Conservation (phyloP, 2,113 vertebrate genomes). For the Peromyscus californicus region DNA sequence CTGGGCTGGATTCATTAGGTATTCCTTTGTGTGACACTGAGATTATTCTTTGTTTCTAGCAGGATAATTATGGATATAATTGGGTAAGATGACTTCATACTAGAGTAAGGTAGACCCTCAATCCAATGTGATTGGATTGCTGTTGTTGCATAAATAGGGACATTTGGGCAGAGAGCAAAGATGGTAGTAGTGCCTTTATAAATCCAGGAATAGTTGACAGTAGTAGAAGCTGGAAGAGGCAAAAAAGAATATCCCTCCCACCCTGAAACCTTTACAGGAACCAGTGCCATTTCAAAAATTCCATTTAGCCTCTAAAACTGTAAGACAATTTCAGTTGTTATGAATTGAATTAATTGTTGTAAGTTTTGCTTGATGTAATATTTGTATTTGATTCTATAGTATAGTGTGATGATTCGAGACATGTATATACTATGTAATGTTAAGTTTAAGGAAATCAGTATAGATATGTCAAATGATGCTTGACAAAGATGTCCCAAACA, state of each 20-base stretch:
- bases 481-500: neutral
- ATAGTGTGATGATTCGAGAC: neutral
- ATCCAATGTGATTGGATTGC: neutral
- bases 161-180: neutral
- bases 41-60: neutral
- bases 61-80: neutral
- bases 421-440: neutral
- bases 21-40: neutral
- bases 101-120: neutral
- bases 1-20: neutral
- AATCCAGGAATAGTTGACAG: neutral
- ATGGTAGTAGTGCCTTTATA: neutral
- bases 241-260: neutral
- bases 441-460: neutral
- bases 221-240: neutral
- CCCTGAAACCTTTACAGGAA: neutral
- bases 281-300: neutral
- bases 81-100: neutral
- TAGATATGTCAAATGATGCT: neutral
- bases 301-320: neutral
- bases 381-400: neutral
- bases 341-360: neutral
- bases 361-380: neutral
- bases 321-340: neutral
- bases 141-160: neutral